Evolutionary conservation across 2,797 vertebrate species (phyloP).

Genomic region (Dromococcyx pavoninus): DNA sequence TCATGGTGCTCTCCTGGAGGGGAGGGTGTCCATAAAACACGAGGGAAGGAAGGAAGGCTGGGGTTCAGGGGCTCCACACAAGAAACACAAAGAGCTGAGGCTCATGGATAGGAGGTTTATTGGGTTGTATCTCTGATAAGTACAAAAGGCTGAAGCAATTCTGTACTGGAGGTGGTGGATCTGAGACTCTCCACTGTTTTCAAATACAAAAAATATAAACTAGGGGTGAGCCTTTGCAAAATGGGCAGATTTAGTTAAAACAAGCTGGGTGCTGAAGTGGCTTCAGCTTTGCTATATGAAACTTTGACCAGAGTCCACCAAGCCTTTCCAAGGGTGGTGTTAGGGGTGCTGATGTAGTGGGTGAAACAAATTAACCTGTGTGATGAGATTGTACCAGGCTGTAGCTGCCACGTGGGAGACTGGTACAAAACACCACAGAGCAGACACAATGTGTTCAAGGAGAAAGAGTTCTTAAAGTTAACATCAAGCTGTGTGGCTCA

Average conservation of each 20-base stretch:
- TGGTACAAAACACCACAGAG: not conserved
- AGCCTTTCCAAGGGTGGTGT: not conserved
- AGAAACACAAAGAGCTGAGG: not conserved
- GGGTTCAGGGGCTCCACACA: not conserved
- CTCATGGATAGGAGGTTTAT: conserved; percentile 64
- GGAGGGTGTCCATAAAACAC: too few relatives aligned
- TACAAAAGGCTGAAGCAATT: conserved; percentile 7
- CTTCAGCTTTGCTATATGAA: not conserved
- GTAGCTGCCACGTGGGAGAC: not conserved
- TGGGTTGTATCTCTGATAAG: conserved; percentile 39
- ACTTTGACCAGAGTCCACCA: not conserved
- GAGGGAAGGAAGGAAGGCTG: not conserved
- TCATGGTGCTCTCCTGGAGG: not conserved
- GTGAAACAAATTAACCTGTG: not conserved
- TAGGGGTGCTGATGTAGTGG: not conserved
- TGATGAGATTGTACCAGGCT: not conserved
- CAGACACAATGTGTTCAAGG: not conserved
- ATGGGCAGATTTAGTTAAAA: not conserved
- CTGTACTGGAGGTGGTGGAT: not conserved
- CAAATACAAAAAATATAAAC: conserved; percentile 15
- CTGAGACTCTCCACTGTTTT: not conserved
- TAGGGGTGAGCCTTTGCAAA: not conserved
- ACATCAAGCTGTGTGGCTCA: not conserved
- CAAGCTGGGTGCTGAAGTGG: not conserved
- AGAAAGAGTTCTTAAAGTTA: not conserved